Conservation (phyloP, 2,888 invertebrate species). For the Marronus borbonicus region DNA sequence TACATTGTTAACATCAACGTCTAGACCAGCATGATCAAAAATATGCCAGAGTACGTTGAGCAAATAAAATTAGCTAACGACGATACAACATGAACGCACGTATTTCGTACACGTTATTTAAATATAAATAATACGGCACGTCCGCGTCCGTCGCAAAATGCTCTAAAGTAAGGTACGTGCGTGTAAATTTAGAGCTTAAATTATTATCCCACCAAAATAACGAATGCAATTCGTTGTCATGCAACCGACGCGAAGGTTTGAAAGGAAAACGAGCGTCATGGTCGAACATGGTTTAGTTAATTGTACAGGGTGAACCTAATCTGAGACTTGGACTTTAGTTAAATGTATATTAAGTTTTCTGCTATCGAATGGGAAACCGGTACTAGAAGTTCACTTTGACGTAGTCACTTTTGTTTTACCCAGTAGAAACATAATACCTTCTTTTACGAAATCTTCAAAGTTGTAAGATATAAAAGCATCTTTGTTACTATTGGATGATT, state of each 20-base stretch:
- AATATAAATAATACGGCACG: conserved; percentile 22
- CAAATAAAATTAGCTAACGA: conserved; percentile 8
- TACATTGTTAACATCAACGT: not conserved
- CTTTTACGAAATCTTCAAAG: too few relatives aligned
- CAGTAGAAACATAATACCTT: too few relatives aligned
- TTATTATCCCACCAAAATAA: conserved; percentile 15
- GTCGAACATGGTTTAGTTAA: too few relatives aligned
- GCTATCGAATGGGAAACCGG: too few relatives aligned
- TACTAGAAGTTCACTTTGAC: too few relatives aligned
- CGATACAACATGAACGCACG: not conserved
- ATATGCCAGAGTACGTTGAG: not conserved
- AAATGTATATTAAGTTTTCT: too few relatives aligned
- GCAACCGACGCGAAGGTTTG: not conserved
- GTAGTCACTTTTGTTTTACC: too few relatives aligned
- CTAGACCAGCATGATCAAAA: not conserved
- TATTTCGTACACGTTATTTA: not conserved
- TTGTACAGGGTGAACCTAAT: too few relatives aligned
- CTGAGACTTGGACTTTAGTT: too few relatives aligned
- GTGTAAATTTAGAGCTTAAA: conserved; percentile 5
- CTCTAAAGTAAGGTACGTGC: conserved; percentile 24
- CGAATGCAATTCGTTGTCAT: conserved; percentile 2
- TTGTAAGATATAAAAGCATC: too few relatives aligned
- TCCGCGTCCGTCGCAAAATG: conserved; percentile 3
- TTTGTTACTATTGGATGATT: too few relatives aligned
- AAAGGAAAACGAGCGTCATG: too few relatives aligned